These are phyloP conservation scores for Vidua macroura DNA, from an alignment of 2,113 vertebrate genomes.

Conservation along the genomic window DNA sequence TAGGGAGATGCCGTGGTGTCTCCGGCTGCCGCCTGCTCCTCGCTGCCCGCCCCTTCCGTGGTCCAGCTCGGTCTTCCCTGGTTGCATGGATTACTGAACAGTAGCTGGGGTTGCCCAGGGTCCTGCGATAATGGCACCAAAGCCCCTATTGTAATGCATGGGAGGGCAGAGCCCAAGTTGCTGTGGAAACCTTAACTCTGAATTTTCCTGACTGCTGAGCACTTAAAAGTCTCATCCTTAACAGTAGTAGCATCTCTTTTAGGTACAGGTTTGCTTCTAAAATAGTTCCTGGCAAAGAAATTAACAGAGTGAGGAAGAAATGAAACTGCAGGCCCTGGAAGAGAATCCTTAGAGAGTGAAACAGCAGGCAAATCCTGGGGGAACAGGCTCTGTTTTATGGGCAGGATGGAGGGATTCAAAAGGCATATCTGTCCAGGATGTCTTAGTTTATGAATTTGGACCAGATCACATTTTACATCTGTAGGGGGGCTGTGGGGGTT, in stretches of 20 bases:
- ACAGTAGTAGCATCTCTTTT: not conserved
- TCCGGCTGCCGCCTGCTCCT: not conserved
- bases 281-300: not conserved
- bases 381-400: not conserved
- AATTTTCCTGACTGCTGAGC: not conserved
- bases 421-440: not conserved
- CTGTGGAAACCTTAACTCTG: conserved; percentile 49
- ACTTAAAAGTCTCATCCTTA: not conserved
- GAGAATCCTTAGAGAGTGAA: not conserved
- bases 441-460: not conserved
- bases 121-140: conserved; percentile 5
- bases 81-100: not conserved
- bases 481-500: not conserved
- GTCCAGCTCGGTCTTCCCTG: not conserved
- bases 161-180: conserved; percentile 24
- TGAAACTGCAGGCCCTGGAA: not conserved
- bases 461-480: not conserved
- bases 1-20: not conserved
- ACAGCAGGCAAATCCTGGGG: not conserved
- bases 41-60: not conserved
- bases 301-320: not conserved
- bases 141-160: not conserved
- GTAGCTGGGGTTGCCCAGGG: not conserved
- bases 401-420: not conserved
- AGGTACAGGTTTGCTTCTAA: not conserved